Percentiles rank a stretch among this genome's conserved stretches.
Evolutionary conservation across 2,888 invertebrate genomes (phyloP).

Genomic region (Pammene fasciana): DNA sequence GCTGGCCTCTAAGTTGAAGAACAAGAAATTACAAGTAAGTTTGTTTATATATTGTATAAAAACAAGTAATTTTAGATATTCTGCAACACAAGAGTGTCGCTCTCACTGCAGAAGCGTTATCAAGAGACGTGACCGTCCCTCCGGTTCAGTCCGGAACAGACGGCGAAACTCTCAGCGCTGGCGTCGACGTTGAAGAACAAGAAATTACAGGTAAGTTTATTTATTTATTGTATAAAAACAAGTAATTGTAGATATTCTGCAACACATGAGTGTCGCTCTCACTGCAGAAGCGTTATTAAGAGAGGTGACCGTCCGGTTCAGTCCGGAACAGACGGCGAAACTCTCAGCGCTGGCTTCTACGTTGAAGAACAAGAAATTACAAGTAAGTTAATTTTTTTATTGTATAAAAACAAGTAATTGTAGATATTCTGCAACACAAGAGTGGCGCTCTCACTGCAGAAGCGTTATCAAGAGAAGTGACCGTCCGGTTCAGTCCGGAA

Average conservation of each 20-base stretch:
- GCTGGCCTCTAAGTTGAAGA: constrained; percentile 73
- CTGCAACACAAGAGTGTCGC: constrained; percentile 81
- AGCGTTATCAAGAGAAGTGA: constrained; percentile 84
- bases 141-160: constrained; percentile 79
- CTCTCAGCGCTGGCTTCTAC: constrained; percentile 75
- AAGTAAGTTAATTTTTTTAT: no score
- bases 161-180: constrained; percentile 74
- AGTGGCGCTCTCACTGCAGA: constrained; percentile 87
- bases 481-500: constrained; percentile 77
- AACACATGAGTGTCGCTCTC: constrained; percentile 88
- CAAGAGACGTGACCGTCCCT: constrained; percentile 84
- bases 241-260: constrained; percentile 86
- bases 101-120: constrained; percentile 86
- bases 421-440: constrained; percentile 90
- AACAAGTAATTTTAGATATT: constrained; percentile 9
- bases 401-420: no score
- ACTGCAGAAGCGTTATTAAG: constrained; percentile 86
- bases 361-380: constrained; percentile 76
- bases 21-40: constrained; percentile 75
- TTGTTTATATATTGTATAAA: no score
- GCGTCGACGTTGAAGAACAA: constrained; percentile 75
- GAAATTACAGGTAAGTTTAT: constrained; percentile 73
- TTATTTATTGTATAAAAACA: no score
- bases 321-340: constrained; percentile 78
- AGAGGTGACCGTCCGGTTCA: constrained; percentile 82